A percentile compares a stretch with the other conserved stretches of the same genome.
Evolutionary conservation across 1,140 invertebrate species (phyloP).

Genomic region (Ditylenchus dipsaci): DNA sequence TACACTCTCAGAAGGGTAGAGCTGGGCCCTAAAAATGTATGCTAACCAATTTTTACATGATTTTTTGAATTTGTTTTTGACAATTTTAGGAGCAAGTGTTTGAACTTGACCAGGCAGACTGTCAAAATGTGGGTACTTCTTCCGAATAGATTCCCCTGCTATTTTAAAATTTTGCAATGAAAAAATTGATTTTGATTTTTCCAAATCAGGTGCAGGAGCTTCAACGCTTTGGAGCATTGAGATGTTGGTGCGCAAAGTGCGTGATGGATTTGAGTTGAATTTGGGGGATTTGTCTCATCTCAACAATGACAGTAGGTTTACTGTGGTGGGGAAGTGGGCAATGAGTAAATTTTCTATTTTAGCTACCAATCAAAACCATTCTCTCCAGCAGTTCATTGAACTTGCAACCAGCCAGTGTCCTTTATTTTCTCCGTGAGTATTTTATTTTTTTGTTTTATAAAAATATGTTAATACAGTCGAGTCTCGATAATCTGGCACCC

Average conservation of each 20-base stretch:
- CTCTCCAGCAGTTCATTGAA: slow-evolving; percentile 25
- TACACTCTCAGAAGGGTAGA: slow-evolving; percentile 22
- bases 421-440: slow-evolving; percentile 16
- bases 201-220: no score
- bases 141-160: slow-evolving; percentile 4
- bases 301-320: slow-evolving; percentile 13
- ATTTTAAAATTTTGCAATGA: neutral
- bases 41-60: neutral
- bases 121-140: slow-evolving; percentile 8
- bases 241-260: slow-evolving; percentile 27
- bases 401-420: slow-evolving; percentile 21
- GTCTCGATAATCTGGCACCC: no score
- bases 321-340: slow-evolving; percentile 3
- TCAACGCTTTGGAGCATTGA: slow-evolving; percentile 4
- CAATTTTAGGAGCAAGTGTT: slow-evolving; percentile 9
- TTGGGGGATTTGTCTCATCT: slow-evolving; percentile 18
- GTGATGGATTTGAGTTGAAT: slow-evolving; percentile 16
- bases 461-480: no score
- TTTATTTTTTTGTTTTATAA: slow-evolving; percentile 10
- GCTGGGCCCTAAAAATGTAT: slow-evolving; percentile 12
- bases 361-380: slow-evolving; percentile 18
- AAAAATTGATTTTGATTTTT: no score
- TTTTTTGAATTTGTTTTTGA: neutral
- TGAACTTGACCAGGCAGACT: slow-evolving; percentile 19
- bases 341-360: neutral